Evolutionary conservation across 2,888 invertebrate species (phyloP).

Genomic region (Amphimallon solstitiale): DNA sequence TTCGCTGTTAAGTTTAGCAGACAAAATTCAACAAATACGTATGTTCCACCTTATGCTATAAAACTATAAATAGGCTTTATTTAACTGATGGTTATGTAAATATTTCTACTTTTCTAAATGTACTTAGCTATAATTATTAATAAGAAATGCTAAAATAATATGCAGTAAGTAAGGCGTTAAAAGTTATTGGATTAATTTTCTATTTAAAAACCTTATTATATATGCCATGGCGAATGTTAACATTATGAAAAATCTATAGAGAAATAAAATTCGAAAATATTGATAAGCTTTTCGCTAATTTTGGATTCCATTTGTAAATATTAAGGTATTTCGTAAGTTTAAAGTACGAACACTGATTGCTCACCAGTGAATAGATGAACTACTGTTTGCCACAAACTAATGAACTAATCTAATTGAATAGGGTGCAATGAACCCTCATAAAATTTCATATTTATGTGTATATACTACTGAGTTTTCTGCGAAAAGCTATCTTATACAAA

Average conservation of each 20-base stretch:
- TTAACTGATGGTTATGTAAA: slow-evolving; percentile 17
- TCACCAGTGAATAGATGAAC: slow-evolving; percentile 1
- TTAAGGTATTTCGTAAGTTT: too few species aligned
- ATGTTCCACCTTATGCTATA: neutral
- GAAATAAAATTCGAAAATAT: too few species aligned
- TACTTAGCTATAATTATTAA: slow-evolving; percentile 8
- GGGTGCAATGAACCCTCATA: slow-evolving; percentile 8
- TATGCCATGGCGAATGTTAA: too few species aligned
- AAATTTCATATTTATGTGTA: slow-evolving; percentile 11
- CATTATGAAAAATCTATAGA: too few species aligned
- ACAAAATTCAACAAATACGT: slow-evolving; percentile 25
- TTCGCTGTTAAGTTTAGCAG: slow-evolving; percentile 28
- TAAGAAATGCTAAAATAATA: neutral
- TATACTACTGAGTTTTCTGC: neutral
- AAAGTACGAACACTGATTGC: neutral
- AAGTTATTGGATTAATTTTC: neutral
- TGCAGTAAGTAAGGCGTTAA: neutral
- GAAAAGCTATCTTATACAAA: slow-evolving; percentile 9
- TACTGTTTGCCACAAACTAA: slow-evolving; percentile 1
- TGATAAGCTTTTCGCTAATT: too few species aligned
- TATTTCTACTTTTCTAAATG: slow-evolving; percentile 18
- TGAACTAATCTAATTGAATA: neutral
- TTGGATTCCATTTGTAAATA: too few species aligned
- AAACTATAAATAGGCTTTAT: slow-evolving; percentile 18
- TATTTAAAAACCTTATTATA: too few species aligned